These are phyloP conservation scores for Pomatostomus ruficeps DNA, from an alignment of 2,113 vertebrate species.

Conservation along the genomic window DNA sequence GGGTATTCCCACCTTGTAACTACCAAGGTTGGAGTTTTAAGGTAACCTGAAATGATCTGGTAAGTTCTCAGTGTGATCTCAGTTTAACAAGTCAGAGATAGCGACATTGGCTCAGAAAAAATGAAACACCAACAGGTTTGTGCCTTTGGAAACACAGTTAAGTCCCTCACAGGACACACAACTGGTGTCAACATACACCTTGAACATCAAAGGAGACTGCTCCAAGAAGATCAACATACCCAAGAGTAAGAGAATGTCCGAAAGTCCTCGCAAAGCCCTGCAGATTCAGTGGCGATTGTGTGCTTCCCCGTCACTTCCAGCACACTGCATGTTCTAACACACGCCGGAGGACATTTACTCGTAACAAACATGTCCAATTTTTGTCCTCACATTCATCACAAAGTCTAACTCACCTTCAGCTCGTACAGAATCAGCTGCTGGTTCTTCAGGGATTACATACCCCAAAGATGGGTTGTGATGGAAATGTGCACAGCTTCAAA, in stretches of 20 bases:
- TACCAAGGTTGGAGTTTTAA: background rate
- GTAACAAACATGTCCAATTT: accelerated
- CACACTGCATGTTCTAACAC: background rate
- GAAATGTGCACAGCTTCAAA: background rate
- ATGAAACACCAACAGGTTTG: background rate
- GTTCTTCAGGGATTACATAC: background rate
- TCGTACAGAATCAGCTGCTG: background rate
- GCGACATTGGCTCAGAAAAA: background rate
- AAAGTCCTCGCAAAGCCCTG: background rate
- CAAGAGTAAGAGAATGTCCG: background rate
- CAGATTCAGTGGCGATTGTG: background rate
- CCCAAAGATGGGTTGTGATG: background rate
- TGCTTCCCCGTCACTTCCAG: background rate
- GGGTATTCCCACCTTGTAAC: background rate
- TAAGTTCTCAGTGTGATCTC: background rate
- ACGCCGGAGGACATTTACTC: background rate
- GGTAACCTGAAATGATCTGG: background rate
- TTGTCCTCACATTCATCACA: accelerated
- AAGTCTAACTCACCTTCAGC: background rate
- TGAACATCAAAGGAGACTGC: background rate
- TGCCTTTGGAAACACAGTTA: background rate
- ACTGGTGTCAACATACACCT: background rate
- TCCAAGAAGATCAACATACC: background rate
- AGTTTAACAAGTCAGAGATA: background rate
- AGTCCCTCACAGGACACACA: background rate